Evolutionary conservation across 2,797 vertebrate species (phyloP).

Genomic region (Arrhamphus sclerolepis): DNA sequence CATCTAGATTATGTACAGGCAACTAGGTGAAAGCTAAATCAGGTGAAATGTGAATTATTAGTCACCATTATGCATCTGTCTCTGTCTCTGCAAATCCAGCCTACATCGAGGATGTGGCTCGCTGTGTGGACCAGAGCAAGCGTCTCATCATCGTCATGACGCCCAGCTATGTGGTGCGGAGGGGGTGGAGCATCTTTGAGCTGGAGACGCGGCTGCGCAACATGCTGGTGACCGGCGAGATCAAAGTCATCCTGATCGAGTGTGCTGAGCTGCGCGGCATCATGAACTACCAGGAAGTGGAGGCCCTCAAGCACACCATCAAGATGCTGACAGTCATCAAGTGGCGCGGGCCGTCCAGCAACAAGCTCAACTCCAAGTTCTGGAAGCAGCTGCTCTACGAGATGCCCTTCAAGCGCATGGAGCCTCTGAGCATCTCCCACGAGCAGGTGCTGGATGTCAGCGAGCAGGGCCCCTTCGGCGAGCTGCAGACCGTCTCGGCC

Average conservation of each 20-base stretch:
- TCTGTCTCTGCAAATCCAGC: slow-evolving; percentile 76
- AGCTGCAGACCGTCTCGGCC: slow-evolving; percentile 97
- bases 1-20: not conserved
- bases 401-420: slow-evolving; percentile 98
- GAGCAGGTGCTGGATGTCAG: slow-evolving; percentile 96
- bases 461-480: slow-evolving; percentile 95
- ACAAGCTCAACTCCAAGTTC: slow-evolving; percentile 97
- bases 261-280: slow-evolving; percentile 96
- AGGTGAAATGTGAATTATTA: not conserved
- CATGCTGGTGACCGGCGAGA: slow-evolving; percentile 96
- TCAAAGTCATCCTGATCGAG: slow-evolving; percentile 98
- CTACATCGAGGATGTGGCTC: slow-evolving; percentile 98
- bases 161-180: slow-evolving; percentile 95
- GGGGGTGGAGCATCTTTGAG: slow-evolving; percentile 99
- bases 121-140: slow-evolving; percentile 99
- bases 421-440: slow-evolving; percentile 88
- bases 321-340: slow-evolving; percentile 97
- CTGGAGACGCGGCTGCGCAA: slow-evolving; percentile 97
- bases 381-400: slow-evolving; percentile 99
- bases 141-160: slow-evolving; percentile 98
- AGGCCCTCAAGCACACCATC: slow-evolving; percentile 97
- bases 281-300: slow-evolving; percentile 99
- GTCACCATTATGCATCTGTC: slow-evolving; percentile 1
- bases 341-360: slow-evolving; percentile 96
- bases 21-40: not conserved